phyloP scores from a whole-genome alignment of 2,797 vertebrate genomes.

The Clarias fuscus region DNA sequence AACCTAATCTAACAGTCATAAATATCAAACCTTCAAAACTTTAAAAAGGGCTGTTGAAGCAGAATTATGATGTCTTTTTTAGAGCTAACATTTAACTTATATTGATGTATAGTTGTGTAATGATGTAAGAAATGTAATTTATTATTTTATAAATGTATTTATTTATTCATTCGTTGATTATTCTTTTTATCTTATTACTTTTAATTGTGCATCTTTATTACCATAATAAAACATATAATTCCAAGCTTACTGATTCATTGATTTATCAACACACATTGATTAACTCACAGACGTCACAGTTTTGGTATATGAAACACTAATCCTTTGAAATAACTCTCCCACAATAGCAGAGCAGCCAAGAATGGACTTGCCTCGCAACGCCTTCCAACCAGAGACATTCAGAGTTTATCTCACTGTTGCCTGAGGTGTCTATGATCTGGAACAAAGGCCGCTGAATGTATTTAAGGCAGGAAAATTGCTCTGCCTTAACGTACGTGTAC shows the following conservation, averaged over 20 bases:
- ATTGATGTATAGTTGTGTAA: background rate
- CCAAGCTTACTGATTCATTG: slow-evolving; percentile 17
- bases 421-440: slow-evolving; percentile 26
- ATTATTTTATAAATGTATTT: background rate
- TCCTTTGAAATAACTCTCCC: slow-evolving; percentile 26
- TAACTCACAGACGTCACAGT: slow-evolving; percentile 22
- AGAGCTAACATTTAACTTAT: background rate
- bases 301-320: slow-evolving; percentile 33
- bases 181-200: background rate
- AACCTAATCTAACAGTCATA: background rate
- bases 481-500: slow-evolving; percentile 1
- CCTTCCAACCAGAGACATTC: slow-evolving; percentile 30
- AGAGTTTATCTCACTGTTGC: slow-evolving; percentile 34
- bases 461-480: slow-evolving; percentile 27
- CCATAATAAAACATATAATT: background rate
- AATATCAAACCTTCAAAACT: background rate
- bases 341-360: slow-evolving; percentile 18
- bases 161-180: background rate
- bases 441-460: slow-evolving; percentile 20
- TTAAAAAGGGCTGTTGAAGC: background rate
- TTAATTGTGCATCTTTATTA: background rate
- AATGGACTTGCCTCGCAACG: slow-evolving; percentile 36
- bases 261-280: slow-evolving; percentile 11
- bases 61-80: background rate
- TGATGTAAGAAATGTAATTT: background rate